Evolutionary conservation across 1,140 invertebrate genomes (phyloP), one percentile per base, ranked within the genome.

Genomic region (Adelges cooleyi): DNA sequence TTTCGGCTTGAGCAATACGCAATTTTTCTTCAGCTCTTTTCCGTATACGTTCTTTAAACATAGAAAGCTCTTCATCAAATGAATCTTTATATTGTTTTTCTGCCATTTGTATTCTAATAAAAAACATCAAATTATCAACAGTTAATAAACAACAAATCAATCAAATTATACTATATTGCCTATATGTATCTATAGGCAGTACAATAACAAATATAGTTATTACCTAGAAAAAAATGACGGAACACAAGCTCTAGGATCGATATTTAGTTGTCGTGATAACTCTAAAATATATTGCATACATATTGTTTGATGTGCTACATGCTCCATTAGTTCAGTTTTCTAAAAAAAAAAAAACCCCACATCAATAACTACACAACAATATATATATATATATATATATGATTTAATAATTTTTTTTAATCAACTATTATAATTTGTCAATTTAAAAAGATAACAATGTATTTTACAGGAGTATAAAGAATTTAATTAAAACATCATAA

Each of bases 261-360:
- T 82, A 74, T 97, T 86, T 29, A 99, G 77, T 73, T 95, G 91
- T 74, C 92, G 97, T 1, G 93, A 90, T 40, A 99, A 76, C 76
- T 99, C 95, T 62, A 99, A 78, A 67, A 99, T 93, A 74, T 97
- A 99, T 76, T 99, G 95, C 87, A 99, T 94, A 69, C 94, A 95
- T 72, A 99, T 99, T 50, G 89, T 90, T 76, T 99, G 97, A 78
- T 98, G 95, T 1, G 95, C 90, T 1, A 99, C 91, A 74, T 97
- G 94, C 15, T 84, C 80, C 93, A 98, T 98, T 29, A 99, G 74
- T 4, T 94, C 87, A 73, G 84, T 80, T 87, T 97, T 96, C 86
- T 92, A 75, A 66, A 82, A 77, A 71, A 67, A 69, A 66, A 67
- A 20, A 68, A n/a, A n/a, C n/a, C n/a, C n/a, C n/a, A n/a, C n/a